Evolutionary conservation across 2,888 invertebrate species (phyloP).

Genomic region (Glaucopsyche alexis): DNA sequence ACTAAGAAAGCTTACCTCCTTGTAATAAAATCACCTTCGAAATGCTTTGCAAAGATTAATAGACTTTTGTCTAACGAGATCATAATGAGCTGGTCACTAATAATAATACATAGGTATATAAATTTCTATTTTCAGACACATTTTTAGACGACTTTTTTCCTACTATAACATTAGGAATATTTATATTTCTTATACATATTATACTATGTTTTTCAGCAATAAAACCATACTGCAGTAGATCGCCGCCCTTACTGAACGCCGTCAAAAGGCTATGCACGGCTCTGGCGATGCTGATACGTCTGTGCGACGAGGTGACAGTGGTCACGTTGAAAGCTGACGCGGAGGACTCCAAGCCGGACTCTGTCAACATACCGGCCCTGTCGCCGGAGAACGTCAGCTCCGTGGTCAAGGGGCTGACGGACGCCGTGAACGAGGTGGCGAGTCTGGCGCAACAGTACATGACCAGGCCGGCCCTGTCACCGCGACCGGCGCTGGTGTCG

Average conservation of each 20-base stretch:
- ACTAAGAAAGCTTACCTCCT: no score
- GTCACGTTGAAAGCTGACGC: slow-evolving; percentile 83
- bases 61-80: no score
- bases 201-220: slow-evolving; percentile 60
- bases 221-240: slow-evolving; percentile 76
- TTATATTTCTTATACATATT: background rate
- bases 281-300: slow-evolving; percentile 90
- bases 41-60: no score
- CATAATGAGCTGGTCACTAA: no score
- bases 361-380: slow-evolving; percentile 55
- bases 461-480: slow-evolving; percentile 77
- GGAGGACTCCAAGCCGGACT: slow-evolving; percentile 60
- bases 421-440: slow-evolving; percentile 78
- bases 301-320: slow-evolving; percentile 93
- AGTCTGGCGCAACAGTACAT: slow-evolving; percentile 91
- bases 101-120: no score
- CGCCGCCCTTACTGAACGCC: slow-evolving; percentile 86
- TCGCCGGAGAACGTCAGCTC: slow-evolving; percentile 67
- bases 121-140: no score
- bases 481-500: slow-evolving; percentile 68
- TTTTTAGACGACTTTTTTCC: background rate
- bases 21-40: no score
- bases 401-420: slow-evolving; percentile 65
- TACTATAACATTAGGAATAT: background rate
- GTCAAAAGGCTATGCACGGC: slow-evolving; percentile 93